Evolutionary conservation across 2,888 invertebrate species (phyloP).

Genomic region (Aleiodes alternator): DNA sequence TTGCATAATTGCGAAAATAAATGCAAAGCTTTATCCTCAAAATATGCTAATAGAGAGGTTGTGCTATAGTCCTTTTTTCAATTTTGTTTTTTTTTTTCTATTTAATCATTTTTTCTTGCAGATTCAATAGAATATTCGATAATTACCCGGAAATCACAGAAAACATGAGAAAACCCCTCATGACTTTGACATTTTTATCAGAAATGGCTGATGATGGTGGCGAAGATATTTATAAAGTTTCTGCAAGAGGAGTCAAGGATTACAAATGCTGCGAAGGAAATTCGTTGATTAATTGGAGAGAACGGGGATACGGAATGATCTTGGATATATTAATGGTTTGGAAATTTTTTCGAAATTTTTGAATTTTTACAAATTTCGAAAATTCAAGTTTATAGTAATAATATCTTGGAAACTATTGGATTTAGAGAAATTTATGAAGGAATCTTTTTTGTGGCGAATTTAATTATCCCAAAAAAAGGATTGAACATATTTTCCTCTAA

Average conservation of each 20-base stretch:
- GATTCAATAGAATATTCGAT: slow-evolving; percentile 50
- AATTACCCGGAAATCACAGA: slow-evolving; percentile 53
- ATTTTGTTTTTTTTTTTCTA: neutral
- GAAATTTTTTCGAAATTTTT: neutral
- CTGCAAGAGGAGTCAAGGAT: slow-evolving; percentile 22
- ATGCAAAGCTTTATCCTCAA: neutral
- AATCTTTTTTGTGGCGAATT: too few species aligned
- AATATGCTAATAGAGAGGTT: neutral
- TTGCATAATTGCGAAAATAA: too few species aligned
- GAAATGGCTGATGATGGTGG: slow-evolving; percentile 52
- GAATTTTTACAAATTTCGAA: too few species aligned
- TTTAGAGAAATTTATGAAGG: too few species aligned
- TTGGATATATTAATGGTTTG: slow-evolving; percentile 68
- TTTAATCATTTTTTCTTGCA: slow-evolving; percentile 34
- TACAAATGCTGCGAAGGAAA: slow-evolving; percentile 55
- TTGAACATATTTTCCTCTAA: too few species aligned
- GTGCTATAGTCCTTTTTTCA: neutral
- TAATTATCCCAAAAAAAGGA: too few species aligned
- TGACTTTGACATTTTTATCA: slow-evolving; percentile 46
- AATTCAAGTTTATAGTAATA: neutral
- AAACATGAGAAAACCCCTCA: slow-evolving; percentile 49
- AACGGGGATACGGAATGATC: slow-evolving; percentile 62
- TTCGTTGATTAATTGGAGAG: slow-evolving; percentile 64
- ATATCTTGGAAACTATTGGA: neutral
- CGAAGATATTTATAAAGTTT: slow-evolving; percentile 58